Conservation (phyloP, 2,888 invertebrate genomes). For the Laspeyria flexula region DNA sequence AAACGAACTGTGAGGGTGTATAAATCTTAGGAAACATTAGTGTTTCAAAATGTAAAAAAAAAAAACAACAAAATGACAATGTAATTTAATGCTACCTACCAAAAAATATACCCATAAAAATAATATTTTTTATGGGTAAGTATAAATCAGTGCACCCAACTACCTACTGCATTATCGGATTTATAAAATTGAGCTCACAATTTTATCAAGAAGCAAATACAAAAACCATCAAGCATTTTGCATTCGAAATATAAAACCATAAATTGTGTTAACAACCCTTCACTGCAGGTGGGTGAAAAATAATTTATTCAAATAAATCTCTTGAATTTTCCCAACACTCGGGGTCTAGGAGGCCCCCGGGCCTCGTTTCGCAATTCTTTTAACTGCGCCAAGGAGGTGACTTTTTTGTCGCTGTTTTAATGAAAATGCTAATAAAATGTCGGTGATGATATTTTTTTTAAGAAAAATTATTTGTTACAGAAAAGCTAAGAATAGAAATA, state of each 20-base stretch:
- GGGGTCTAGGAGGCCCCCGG: conserved; percentile 70
- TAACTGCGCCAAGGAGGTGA: conserved; percentile 70
- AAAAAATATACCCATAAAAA: too few species aligned
- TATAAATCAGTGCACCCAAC: not conserved
- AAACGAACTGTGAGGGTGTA: too few species aligned
- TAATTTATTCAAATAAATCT: conserved; percentile 86
- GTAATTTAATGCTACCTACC: too few species aligned
- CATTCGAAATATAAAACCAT: conserved; percentile 59
- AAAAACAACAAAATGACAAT: too few species aligned
- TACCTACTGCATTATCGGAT: too few species aligned
- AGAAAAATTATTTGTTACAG: too few species aligned
- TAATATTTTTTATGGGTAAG: not conserved
- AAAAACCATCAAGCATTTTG: conserved; percentile 30
- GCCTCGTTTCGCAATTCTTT: conserved; percentile 75
- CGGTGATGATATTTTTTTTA: conserved; percentile 51
- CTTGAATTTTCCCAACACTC: conserved; percentile 67
- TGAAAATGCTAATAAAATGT: conserved; percentile 69
- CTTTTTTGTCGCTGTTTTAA: conserved; percentile 69
- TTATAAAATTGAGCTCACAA: not conserved
- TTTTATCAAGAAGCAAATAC: conserved; percentile 21
- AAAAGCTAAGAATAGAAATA: too few species aligned
- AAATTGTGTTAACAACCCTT: conserved; percentile 79
- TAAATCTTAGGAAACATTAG: too few species aligned
- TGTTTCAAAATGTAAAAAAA: too few species aligned
- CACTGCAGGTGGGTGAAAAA: conserved; percentile 79